Conservation (phyloP, 2,797 vertebrate genomes). For the Decapterus maruadsi region DNA sequence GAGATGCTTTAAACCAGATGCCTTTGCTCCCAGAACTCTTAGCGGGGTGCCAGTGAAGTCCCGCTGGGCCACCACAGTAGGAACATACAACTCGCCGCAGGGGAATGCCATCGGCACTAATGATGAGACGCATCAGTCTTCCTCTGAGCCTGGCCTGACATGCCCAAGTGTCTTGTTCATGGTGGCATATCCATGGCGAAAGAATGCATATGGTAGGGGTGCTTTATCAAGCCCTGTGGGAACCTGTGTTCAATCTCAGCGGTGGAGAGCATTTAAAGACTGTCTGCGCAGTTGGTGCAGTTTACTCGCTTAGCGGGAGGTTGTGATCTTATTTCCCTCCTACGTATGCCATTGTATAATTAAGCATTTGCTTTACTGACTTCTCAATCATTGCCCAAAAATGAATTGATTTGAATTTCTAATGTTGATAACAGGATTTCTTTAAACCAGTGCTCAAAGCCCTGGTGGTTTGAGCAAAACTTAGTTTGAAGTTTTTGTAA, state of each 20-base stretch:
- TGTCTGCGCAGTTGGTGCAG: slow-evolving; percentile 66
- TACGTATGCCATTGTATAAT: slow-evolving; percentile 42
- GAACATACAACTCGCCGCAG: slow-evolving; percentile 77
- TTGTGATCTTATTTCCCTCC: slow-evolving; percentile 63
- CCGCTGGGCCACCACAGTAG: slow-evolving; percentile 78
- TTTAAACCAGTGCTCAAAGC: slow-evolving; percentile 1
- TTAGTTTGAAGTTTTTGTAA: slow-evolving; percentile 51
- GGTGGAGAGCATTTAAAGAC: slow-evolving; percentile 67
- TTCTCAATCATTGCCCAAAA: neutral
- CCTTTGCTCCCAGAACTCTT: slow-evolving; percentile 82
- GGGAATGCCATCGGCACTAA: slow-evolving; percentile 66
- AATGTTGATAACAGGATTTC: slow-evolving; percentile 24
- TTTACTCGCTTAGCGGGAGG: slow-evolving; percentile 75
- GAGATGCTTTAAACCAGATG: slow-evolving; percentile 80
- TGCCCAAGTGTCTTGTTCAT: slow-evolving; percentile 77
- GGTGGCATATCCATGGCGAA: slow-evolving; percentile 78
- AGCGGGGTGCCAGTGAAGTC: slow-evolving; percentile 79
- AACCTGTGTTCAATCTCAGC: slow-evolving; percentile 78
- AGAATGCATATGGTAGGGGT: slow-evolving; percentile 79
- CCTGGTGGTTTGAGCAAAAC: slow-evolving; percentile 30
- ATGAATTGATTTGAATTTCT: slow-evolving; percentile 3
- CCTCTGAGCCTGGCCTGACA: slow-evolving; percentile 75
- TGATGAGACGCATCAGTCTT: slow-evolving; percentile 81
- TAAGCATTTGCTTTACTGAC: slow-evolving; percentile 22
- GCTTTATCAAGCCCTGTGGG: slow-evolving; percentile 83